Percentiles rank a stretch among this genome's conserved stretches.
Evolutionary conservation across 2,797 vertebrate genomes (phyloP).

Genomic region (Anguilla pacifica): DNA sequence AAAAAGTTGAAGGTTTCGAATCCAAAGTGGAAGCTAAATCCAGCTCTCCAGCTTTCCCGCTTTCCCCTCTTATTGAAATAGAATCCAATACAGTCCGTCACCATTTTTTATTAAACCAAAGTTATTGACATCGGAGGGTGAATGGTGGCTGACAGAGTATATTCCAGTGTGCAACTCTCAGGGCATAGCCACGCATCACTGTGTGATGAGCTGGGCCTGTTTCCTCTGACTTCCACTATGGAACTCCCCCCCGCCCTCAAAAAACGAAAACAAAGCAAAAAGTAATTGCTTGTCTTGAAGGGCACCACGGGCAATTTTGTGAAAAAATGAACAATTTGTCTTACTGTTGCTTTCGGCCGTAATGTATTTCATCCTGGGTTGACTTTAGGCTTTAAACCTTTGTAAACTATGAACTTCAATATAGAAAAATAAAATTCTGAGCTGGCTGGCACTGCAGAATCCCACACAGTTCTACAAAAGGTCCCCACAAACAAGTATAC

Average conservation of each 20-base stretch:
- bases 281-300: slow-evolving; percentile 22
- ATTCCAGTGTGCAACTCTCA: neutral
- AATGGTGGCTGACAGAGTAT: neutral
- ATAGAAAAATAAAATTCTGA: slow-evolving; percentile 8
- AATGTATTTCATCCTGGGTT: slow-evolving; percentile 18
- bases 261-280: neutral
- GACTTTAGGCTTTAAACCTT: slow-evolving; percentile 21
- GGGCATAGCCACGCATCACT: neutral
- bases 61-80: slow-evolving; percentile 18
- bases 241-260: neutral
- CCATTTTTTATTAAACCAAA: slow-evolving; percentile 14
- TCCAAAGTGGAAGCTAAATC: neutral
- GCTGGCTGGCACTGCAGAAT: neutral
- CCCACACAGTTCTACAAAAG: neutral
- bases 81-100: neutral
- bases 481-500: neutral
- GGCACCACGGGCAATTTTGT: slow-evolving; percentile 14
- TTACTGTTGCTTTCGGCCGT: slow-evolving; percentile 5
- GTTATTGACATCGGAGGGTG: slow-evolving; percentile 4
- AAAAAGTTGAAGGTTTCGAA: neutral
- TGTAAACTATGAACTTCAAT: slow-evolving; percentile 22
- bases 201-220: neutral
- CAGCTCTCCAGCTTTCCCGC: neutral
- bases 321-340: slow-evolving; percentile 25
- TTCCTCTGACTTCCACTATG: neutral